phyloP scores from a whole-genome alignment of 1,140 invertebrate genomes.

The Paralvinella palmiformis region DNA sequence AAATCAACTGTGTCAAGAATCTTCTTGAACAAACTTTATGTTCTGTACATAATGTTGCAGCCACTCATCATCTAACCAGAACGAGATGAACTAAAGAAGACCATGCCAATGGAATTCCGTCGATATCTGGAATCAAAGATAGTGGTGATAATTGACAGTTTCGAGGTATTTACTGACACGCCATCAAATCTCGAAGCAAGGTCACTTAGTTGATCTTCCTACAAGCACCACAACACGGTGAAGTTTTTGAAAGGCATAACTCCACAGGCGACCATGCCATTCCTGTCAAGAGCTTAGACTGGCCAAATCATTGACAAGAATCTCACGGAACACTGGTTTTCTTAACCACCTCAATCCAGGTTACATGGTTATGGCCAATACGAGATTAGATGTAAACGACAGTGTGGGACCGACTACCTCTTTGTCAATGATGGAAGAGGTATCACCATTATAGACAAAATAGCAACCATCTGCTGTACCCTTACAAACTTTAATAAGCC shows the following conservation, averaged over 20 bases:
- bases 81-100: conserved; percentile 13
- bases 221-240: conserved; percentile 13
- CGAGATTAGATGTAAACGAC: too few species aligned
- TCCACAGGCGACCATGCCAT: conserved; percentile 4
- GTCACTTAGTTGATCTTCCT: conserved; percentile 1
- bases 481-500: too few species aligned
- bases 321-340: too few species aligned
- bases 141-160: conserved; percentile 15
- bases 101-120: conserved; percentile 23
- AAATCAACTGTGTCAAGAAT: conserved; percentile 13
- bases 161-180: conserved; percentile 8
- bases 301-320: too few species aligned
- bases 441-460: too few species aligned
- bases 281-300: conserved; percentile 7
- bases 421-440: too few species aligned
- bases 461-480: too few species aligned
- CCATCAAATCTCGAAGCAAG: not conserved
- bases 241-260: conserved; percentile 11
- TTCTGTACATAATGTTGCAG: conserved; percentile 16
- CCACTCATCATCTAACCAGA: conserved; percentile 22
- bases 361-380: too few species aligned
- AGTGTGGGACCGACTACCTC: too few species aligned
- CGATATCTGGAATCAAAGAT: conserved; percentile 20
- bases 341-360: too few species aligned
- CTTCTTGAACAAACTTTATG: conserved; percentile 16